Evolutionary conservation across 2,888 invertebrate species (phyloP).

Genomic region (Capitulum mitella): DNA sequence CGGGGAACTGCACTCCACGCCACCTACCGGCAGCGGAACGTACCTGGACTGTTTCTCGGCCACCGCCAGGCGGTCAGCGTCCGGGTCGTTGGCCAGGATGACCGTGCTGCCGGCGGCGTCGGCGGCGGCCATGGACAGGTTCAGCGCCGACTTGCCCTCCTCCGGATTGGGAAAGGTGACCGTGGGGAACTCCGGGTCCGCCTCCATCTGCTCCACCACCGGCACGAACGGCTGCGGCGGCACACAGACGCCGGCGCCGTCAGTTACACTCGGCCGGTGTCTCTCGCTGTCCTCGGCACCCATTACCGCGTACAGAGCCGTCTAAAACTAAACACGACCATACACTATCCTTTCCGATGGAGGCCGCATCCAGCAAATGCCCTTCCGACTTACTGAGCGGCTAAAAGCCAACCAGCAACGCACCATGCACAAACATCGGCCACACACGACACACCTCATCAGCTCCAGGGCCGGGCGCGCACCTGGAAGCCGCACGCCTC

Average conservation of each 20-base stretch:
- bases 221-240: constrained; percentile 54
- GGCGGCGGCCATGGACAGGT: constrained; percentile 69
- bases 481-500: constrained; percentile 65
- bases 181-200: constrained; percentile 95
- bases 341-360: too few relatives aligned
- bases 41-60: constrained; percentile 71
- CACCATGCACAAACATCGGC: too few relatives aligned
- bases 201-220: constrained; percentile 68
- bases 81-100: constrained; percentile 95
- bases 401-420: too few relatives aligned
- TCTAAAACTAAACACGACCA: background rate
- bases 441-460: background rate
- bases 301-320: too few relatives aligned
- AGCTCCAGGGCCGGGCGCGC: constrained; percentile 33
- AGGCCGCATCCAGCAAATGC: background rate
- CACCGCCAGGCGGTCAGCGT: constrained; percentile 90
- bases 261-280: too few relatives aligned
- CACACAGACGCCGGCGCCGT: too few relatives aligned
- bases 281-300: too few relatives aligned
- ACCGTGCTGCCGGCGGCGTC: constrained; percentile 58
- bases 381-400: too few relatives aligned
- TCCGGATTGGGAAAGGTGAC: constrained; percentile 98
- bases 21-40: background rate
- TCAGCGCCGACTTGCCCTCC: constrained; percentile 75
- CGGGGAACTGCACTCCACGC: too few relatives aligned